Base-by-base conservation (phyloP, 2,888 invertebrate species). In the Andrena bicolor region DNA sequence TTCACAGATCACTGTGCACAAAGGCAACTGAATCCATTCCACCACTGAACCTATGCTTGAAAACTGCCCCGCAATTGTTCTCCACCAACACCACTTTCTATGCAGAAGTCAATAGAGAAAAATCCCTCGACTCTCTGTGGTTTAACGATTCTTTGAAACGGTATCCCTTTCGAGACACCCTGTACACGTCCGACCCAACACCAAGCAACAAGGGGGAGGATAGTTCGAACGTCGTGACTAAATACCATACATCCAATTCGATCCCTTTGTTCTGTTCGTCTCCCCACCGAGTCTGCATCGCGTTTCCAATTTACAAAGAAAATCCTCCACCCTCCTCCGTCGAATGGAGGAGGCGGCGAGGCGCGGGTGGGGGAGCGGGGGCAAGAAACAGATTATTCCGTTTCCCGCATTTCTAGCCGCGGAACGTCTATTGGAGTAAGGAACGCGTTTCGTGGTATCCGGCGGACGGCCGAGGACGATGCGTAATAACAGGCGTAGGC, bases 401-500 rank as follows among this genome's bases (percentile, higher is more conserved):
- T 56, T 23, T 56, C 23, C 23, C 23, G 48, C 6, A 13, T 41
- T 64, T 20, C 16, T 28, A 8, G 26, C 8, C 16, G 16, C 8
- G 5, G 13, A 28, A 10, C 58, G n/a, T 41, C 35, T 16, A 23
- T n/a, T 30, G 23, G 10, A 51, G 5, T 20, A 48, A 13, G 64
- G 56, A 41, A 16, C 51, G 48, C 10, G 48, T 75, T 32, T 6
- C 48, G 65, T 48, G n/a, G 13, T 26, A 26, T 35, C 2, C 20
- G 23, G 13, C 26, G 49, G 49, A 70, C 10, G 23, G 13, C 30
- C 51, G 35, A 73, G 32, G 23, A 69, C 35, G 75, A 76, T 72
- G 74, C 73, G 66, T 56, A 78, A 80, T 85, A 86, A 84, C 64
- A 83, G 74, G 83, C 53, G 71, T 85, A 79, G 66, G 71, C 41